Evolutionary conservation across 2,113 vertebrate genomes (phyloP).

Genomic region (Melozone crissalis): DNA sequence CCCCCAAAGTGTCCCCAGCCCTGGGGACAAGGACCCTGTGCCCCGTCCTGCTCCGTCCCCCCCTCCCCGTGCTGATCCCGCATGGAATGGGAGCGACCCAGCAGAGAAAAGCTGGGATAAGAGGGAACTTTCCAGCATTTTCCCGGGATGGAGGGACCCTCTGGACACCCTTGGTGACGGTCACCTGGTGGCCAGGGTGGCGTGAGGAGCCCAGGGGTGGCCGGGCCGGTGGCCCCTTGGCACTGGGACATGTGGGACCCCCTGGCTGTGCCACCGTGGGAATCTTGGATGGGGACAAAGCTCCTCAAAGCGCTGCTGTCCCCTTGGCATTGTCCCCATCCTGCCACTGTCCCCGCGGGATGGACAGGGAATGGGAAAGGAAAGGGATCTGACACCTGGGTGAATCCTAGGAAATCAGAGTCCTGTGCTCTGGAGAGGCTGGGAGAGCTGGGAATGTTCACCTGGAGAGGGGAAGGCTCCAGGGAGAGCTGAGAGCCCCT

Average conservation of each 20-base stretch:
- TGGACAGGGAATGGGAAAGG: fast-evolving
- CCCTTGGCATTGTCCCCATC: neutral
- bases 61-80: too few relatives aligned
- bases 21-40: fast-evolving
- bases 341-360: neutral
- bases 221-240: neutral
- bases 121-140: neutral
- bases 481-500: too few relatives aligned
- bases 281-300: neutral
- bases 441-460: neutral
- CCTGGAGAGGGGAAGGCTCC: too few relatives aligned
- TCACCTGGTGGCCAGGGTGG: neutral
- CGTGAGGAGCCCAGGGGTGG: neutral
- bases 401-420: neutral
- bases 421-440: neutral
- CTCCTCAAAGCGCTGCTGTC: neutral
- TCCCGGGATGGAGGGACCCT: neutral
- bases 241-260: fast-evolving
- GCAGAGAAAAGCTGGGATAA: fast-evolving
- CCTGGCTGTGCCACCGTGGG: neutral
- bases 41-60: neutral
- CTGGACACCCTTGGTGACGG: neutral
- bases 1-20: neutral
- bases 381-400: fast-evolving
- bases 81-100: neutral